Base-by-base conservation (phyloP, 2,888 invertebrate species). In the Tachina grossa region DNA sequence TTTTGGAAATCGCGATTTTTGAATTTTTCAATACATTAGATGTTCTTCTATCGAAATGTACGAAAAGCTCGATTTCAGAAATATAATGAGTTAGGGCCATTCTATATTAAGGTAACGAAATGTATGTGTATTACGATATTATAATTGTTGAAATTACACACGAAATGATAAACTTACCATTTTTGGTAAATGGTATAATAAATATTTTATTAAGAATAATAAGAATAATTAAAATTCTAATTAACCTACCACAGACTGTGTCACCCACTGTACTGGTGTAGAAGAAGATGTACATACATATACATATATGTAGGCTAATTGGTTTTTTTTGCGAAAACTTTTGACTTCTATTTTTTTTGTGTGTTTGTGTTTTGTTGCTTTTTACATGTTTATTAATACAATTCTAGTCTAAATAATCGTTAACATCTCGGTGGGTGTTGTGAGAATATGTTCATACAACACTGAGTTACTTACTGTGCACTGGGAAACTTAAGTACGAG, bases 351-450 rank as follows among this genome's bases (percentile, higher is more conserved):
- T 59, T 22, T 22, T 16, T 19, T 53, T 31, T 47, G 11, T 11
- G 6, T 41, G 55, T n/a, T n/a, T 57, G 39, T 13, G 13, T 74
- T 49, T 5, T 19, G 47, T 47, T 43, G 47, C 43, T 51, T 9
- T n/a, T 63, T 66, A 41, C 47, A 65, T 22, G 10, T 68, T 77
- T 84, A 77, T 81, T 74, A 69, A 77, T 75, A 75, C 71, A 75
- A 66, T 53, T 55, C 68, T 75, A 66, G 69, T 65, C 45, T 45
- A 65, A 75, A 78, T 75, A 79, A 71, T 79, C 78, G 78, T 82
- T 85, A 75, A 82, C 57, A 65, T 59, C 82, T 71, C 85, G 79
- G 79, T 85, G 82, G 85, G 85, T 82, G 85, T 69, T 76, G 69
- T 63, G 22, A 6, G 53, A 16, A 19, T 14, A 43, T 63, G 41